Percentiles rank a stretch among this genome's conserved stretches.
These are phyloP conservation scores for Matsumyia berberina DNA, from an alignment of 2,888 invertebrate species.

Conservation along the genomic window DNA sequence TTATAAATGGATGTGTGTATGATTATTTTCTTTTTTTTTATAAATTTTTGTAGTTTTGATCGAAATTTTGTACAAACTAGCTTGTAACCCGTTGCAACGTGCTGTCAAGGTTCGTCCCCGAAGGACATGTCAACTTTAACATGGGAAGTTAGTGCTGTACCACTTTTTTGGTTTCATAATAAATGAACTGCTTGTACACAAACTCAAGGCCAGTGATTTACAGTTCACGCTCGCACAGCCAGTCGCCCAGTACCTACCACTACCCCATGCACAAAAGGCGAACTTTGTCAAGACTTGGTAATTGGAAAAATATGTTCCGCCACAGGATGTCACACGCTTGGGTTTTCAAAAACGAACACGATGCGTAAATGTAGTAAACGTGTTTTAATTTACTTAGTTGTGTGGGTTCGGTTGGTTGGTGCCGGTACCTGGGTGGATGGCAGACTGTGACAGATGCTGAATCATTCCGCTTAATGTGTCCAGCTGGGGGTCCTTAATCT, in stretches of 20 bases:
- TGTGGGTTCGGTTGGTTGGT: constrained; percentile 1
- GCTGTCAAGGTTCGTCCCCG: constrained; percentile 22
- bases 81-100: constrained; percentile 10
- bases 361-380: constrained; percentile 35
- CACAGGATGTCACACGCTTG: constrained; percentile 49
- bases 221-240: constrained; percentile 14
- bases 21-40: background rate
- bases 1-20: constrained; percentile 38
- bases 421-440: constrained; percentile 1
- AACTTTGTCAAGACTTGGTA: constrained; percentile 44
- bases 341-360: constrained; percentile 36
- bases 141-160: constrained; percentile 26
- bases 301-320: constrained; percentile 68
- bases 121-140: constrained; percentile 64
- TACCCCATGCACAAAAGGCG: background rate
- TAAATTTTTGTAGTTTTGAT: constrained; percentile 40
- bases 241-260: background rate
- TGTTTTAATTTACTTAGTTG: constrained; percentile 25
- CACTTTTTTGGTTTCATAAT: constrained; percentile 51
- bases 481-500: constrained; percentile 30
- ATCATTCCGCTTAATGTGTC: constrained; percentile 16
- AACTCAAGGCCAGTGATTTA: constrained; percentile 51
- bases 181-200: constrained; percentile 61
- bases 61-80: constrained; percentile 40
- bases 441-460: background rate